Evolutionary conservation across 2,888 invertebrate genomes (phyloP), one percentile per base, ranked within the genome.

Genomic region (Nomada ruficornis): DNA sequence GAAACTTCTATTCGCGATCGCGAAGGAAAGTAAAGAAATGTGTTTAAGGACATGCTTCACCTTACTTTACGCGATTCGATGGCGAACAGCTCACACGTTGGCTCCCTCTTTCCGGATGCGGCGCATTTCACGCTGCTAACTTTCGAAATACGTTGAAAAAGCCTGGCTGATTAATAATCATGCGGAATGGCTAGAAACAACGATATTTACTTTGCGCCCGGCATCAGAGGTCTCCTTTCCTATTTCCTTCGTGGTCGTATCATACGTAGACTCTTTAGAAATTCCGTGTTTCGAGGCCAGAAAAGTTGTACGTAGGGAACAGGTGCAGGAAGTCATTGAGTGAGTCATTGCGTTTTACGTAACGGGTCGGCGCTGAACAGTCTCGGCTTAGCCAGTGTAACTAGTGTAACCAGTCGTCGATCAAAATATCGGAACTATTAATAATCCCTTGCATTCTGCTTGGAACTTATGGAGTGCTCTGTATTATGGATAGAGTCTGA

Each of bases 91-190:
- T 68, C 47, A 70, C 76, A 64, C 67, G 71, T 73, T 67, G 67
- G 69, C 77, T 76, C 65, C 64, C 69, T 55, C 69, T 67, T 89
- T 88, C 89, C 88, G 89, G 88, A 90, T 83, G 80, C 80, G 85
- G 73, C 86, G 83, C 85, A 86, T 90, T 90, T 88, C 91, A 88
- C 88, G 87, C 82, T 84, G 20, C 29, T 80, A 86, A 77, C 84
- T 89, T 83, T 86, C 82, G 83, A 88, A 90, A 88, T 85, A 85
- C 85, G 81, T 85, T 84, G 76, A 73, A 77, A 78, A 87, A 81
- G 83, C 83, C 85, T 72, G 75, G 85, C 86, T 89, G 90, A 91
- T 91, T 89, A 91, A 92, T 91, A 91, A 91, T 90, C 86, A 87
- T 82, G 71, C 15, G 44, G 44, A 71, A 55, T 18, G 55, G 60